phyloP scores from a whole-genome alignment of 2,113 vertebrate species.

The Aythya baeri region DNA sequence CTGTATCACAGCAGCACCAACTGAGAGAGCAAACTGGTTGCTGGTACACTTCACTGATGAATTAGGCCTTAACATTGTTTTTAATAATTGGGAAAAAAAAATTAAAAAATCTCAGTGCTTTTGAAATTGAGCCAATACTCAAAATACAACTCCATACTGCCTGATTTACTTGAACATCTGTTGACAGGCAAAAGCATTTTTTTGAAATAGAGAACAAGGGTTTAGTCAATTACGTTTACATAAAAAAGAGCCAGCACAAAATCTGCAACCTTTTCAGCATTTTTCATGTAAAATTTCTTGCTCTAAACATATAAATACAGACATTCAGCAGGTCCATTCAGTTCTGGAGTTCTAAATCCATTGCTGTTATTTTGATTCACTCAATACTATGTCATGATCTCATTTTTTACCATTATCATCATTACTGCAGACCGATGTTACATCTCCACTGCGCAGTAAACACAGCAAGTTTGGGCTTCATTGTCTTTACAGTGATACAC shows the following conservation, averaged over 20 bases:
- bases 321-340: background rate
- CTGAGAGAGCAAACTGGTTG: background rate
- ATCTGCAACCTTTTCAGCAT: background rate
- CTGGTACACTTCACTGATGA: background rate
- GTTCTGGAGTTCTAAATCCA: background rate
- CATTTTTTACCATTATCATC: background rate
- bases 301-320: background rate
- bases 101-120: background rate
- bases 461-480: background rate
- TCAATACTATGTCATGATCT: accelerated
- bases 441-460: background rate
- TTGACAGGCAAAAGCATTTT: background rate
- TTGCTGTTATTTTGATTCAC: accelerated
- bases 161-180: background rate
- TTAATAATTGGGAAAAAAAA: background rate
- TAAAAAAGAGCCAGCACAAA: background rate
- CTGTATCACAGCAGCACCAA: background rate
- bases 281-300: background rate
- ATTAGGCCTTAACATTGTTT: background rate
- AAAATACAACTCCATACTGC: background rate
- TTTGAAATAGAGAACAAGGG: background rate
- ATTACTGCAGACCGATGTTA: background rate
- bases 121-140: background rate
- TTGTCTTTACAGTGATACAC: accelerated
- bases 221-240: background rate